Evolutionary conservation across 1,140 invertebrate species (phyloP).

Genomic region (Camponotus vicinus): DNA sequence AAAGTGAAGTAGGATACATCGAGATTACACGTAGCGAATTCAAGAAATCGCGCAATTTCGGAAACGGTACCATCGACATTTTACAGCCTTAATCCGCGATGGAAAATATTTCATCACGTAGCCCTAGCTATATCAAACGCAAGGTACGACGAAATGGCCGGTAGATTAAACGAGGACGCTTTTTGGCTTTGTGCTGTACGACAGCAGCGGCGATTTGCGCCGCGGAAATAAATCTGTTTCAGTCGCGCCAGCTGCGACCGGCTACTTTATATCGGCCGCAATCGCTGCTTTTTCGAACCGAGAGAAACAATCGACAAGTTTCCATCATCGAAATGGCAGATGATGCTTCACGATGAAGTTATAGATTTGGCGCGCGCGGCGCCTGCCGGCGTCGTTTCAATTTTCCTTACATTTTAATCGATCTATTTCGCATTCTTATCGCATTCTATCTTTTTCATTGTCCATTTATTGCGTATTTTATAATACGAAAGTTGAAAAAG

Average conservation of each 20-base stretch:
- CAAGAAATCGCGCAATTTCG: neutral
- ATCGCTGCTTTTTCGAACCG: neutral
- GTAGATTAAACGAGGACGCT: constrained; percentile 10
- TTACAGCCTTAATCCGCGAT: neutral
- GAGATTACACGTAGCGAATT: neutral
- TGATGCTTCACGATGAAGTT: neutral
- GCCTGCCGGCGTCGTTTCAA: neutral
- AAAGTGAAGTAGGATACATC: neutral
- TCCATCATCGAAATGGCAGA: neutral
- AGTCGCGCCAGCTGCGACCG: constrained; percentile 11
- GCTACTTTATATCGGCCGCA: constrained; percentile 12
- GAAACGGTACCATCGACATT: neutral
- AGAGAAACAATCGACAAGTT: neutral
- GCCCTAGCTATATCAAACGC: constrained; percentile 18
- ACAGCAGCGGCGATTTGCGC: neutral
- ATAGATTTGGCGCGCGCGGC: neutral
- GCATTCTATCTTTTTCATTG: neutral
- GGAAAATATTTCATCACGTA: constrained; percentile 40
- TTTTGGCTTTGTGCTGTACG: constrained; percentile 32
- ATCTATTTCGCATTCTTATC: neutral
- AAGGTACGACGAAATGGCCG: constrained; percentile 4
- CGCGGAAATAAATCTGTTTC: constrained; percentile 34
- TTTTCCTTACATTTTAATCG: neutral
- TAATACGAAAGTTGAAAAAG: neutral
- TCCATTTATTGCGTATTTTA: neutral